phyloP scores from a whole-genome alignment of 2,888 invertebrate species.

The Xanthorhoe designata region DNA sequence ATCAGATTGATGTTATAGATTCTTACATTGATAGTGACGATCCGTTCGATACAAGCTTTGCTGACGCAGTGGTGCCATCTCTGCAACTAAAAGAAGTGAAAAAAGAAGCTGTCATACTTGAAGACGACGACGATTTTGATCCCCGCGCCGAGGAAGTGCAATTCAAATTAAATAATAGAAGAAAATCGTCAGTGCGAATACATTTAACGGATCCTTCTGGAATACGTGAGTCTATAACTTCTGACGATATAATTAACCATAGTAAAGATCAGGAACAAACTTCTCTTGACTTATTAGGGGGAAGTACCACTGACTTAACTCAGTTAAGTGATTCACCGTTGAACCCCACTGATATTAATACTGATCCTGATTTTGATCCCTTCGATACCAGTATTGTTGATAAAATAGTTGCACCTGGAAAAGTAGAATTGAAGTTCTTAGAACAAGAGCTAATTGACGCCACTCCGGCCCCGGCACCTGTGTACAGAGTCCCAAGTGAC shows the following conservation, averaged over 20 bases:
- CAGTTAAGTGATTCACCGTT: constrained; percentile 89
- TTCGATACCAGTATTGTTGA: constrained; percentile 94
- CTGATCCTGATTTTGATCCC: constrained; percentile 89
- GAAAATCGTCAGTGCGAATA: constrained; percentile 85
- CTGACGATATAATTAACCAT: constrained; percentile 73
- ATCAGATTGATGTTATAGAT: constrained; percentile 75
- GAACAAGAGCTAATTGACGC: constrained; percentile 91
- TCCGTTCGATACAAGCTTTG: constrained; percentile 95
- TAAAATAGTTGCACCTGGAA: constrained; percentile 90
- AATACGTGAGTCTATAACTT: constrained; percentile 84
- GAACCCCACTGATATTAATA: constrained; percentile 85
- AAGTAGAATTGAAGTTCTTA: constrained; percentile 91
- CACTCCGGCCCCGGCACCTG: constrained; percentile 51
- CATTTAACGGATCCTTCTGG: constrained; percentile 88
- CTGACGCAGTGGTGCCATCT: constrained; percentile 89
- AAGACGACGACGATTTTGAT: constrained; percentile 86
- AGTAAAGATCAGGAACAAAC: constrained; percentile 67
- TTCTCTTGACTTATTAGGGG: constrained; percentile 89
- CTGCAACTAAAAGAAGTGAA: constrained; percentile 70
- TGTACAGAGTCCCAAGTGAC: constrained; percentile 87
- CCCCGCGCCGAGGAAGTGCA: constrained; percentile 87
- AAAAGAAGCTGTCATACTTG: constrained; percentile 70
- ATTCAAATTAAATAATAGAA: constrained; percentile 68
- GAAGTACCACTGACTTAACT: constrained; percentile 91
- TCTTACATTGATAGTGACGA: constrained; percentile 87